Percentiles rank a stretch among this genome's conserved stretches.
These are phyloP conservation scores for Nycticorax nycticorax DNA, from an alignment of 2,113 vertebrate genomes.

Conservation along the genomic window DNA sequence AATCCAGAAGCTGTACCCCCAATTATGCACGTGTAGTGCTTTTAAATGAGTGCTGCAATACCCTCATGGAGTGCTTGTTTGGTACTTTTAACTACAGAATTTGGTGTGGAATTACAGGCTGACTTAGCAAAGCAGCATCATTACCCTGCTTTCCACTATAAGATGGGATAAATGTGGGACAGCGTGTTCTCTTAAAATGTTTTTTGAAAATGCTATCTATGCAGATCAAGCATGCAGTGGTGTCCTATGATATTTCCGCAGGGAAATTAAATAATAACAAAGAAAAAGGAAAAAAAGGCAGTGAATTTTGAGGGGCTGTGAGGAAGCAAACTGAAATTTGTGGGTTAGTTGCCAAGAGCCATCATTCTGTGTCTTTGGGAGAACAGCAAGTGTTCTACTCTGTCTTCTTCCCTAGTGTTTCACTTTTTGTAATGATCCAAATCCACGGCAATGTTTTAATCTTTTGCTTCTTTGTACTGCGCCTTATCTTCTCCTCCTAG, in stretches of 20 bases:
- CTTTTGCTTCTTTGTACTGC: background rate
- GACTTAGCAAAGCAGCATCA: background rate
- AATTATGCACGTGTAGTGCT: background rate
- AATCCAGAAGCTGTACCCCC: background rate
- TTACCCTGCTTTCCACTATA: background rate
- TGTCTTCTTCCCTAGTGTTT: background rate
- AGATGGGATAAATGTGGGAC: background rate
- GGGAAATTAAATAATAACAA: background rate
- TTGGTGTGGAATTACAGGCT: background rate
- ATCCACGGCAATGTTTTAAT: background rate
- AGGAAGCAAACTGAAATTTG: background rate
- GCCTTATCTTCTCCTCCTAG: background rate
- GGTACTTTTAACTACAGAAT: background rate
- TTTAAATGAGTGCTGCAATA: background rate
- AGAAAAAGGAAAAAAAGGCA: background rate
- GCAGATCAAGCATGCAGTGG: background rate
- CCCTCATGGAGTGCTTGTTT: background rate
- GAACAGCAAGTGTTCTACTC: background rate
- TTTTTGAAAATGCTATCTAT: background rate
- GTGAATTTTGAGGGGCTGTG: background rate
- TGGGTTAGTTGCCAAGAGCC: background rate
- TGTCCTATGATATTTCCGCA: background rate
- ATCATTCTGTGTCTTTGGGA: background rate
- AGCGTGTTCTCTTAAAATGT: background rate
- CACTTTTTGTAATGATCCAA: background rate